These are phyloP conservation scores for Drosophila borborema DNA, from an alignment of 2,888 invertebrate genomes.

Conservation along the genomic window DNA sequence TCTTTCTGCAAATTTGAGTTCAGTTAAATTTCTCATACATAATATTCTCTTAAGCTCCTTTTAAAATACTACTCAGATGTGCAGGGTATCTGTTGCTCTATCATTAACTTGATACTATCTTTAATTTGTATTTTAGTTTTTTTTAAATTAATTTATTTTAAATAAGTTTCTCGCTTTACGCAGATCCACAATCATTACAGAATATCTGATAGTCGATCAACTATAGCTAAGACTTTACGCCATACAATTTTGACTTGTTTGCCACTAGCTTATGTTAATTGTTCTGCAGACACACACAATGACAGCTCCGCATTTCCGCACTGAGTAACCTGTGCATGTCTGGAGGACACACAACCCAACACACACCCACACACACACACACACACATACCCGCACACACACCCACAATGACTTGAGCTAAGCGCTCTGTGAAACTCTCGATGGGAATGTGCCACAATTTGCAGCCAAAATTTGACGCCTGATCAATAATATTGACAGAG, in stretches of 20 bases:
- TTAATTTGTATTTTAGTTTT: no score
- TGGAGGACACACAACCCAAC: background rate
- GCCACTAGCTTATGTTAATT: slow-evolving; percentile 57
- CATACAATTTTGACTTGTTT: background rate
- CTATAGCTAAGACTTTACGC: background rate
- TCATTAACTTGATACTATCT: no score
- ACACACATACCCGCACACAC: slow-evolving; percentile 1
- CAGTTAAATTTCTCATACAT: no score
- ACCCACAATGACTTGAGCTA: background rate
- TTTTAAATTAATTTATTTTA: background rate
- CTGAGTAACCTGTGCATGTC: slow-evolving; percentile 37
- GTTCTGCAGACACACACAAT: slow-evolving; percentile 42
- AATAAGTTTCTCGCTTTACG: background rate
- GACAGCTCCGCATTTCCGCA: slow-evolving; percentile 15
- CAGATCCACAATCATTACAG: background rate
- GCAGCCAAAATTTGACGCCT: slow-evolving; percentile 68
- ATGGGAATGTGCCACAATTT: slow-evolving; percentile 69
- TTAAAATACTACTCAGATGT: no score
- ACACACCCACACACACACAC: background rate
- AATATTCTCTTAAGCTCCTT: no score
- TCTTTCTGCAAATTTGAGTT: no score
- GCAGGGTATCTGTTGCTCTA: no score
- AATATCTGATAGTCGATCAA: background rate
- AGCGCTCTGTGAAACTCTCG: slow-evolving; percentile 25
- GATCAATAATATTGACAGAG: slow-evolving; percentile 78